Evolutionary conservation across 2,113 vertebrate genomes (phyloP), one percentile per base, ranked within the genome.

Genomic region (Mormyrus lacerda): DNA sequence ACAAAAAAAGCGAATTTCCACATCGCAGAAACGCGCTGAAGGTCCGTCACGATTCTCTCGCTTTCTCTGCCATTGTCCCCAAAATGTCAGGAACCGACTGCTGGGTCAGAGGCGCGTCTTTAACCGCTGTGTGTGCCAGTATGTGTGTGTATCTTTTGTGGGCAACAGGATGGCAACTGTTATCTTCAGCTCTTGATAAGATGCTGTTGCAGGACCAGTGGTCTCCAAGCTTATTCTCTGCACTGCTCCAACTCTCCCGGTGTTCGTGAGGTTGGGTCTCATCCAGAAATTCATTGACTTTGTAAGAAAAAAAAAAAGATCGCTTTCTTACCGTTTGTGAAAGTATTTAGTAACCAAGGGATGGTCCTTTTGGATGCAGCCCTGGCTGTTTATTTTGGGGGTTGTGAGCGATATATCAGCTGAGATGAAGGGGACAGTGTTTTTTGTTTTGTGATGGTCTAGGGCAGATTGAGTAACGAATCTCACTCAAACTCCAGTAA

Each of bases 21-120:
- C 13, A 24, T 27, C 85, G 3, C 85, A 53, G 48, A 51, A 31
- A 5, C 85, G 9, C 39, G 42, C 21, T 87, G 87, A 61, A 87
- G 19, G 35, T 44, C 35, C 87, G 8, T 15, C 31, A 61, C 17
- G 35, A 58, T 42, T 45, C 53, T 44, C 53, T 44, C 35, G 8
- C 55, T 61, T 87, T 24, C 27, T 87, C 35, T 45, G 31, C 87
- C 55, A 61, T 87, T 87, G 87, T 87, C 19, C 15, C 87, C 53
- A 39, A 87, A 87, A 87, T 87, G 87, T 87, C 87, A 87, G 55
- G 35, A 87, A 55, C 21, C 47, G 13, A 51, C 45, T 48, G 48
- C 44, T 86, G 45, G 85, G 48, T 47, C n/a, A 31, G 85, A 51
- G 31, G 15, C 15, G 1, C 48, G 35, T 51, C 85, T 51, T 47